Conservation (phyloP, 2,113 vertebrate genomes). For the Telmatochromis sp. region DNA sequence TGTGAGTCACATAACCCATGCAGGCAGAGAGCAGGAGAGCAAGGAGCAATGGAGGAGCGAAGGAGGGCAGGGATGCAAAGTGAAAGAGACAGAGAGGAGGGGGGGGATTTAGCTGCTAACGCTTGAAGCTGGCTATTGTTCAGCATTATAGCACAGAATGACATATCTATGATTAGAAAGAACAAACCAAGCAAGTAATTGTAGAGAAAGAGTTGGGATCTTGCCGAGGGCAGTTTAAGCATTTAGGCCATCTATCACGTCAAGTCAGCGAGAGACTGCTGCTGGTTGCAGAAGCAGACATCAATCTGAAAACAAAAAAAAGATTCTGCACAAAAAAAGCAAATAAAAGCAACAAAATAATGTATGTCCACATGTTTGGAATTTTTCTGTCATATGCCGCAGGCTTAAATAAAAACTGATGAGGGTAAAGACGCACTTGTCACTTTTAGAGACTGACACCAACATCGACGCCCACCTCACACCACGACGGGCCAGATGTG, state of each 20-base stretch:
- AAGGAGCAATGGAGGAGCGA: background rate
- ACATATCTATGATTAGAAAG: conserved; percentile 48
- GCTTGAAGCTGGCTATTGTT: conserved; percentile 40
- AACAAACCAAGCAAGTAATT: conserved; percentile 46
- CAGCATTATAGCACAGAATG: conserved; percentile 31
- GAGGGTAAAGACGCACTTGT: background rate
- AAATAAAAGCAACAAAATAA: background rate
- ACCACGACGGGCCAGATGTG: background rate
- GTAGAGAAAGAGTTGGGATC: conserved; percentile 27
- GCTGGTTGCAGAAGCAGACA: background rate
- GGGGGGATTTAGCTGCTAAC: background rate
- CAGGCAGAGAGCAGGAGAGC: background rate
- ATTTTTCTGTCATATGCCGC: background rate
- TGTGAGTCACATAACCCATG: conserved; percentile 9
- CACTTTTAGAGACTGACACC: background rate
- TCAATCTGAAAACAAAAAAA: background rate
- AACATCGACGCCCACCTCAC: background rate
- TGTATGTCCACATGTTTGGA: background rate
- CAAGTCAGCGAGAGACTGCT: conserved; percentile 7
- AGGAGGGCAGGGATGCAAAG: conserved; percentile 23
- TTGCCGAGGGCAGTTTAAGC: conserved; percentile 28
- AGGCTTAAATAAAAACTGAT: background rate
- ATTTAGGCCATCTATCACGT: conserved; percentile 28
- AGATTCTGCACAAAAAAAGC: background rate
- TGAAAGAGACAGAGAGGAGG: conserved; percentile 7